These are phyloP conservation scores for Megaustenia siamemsis DNA, from an alignment of 2,888 invertebrate genomes.

Conservation along the genomic window DNA sequence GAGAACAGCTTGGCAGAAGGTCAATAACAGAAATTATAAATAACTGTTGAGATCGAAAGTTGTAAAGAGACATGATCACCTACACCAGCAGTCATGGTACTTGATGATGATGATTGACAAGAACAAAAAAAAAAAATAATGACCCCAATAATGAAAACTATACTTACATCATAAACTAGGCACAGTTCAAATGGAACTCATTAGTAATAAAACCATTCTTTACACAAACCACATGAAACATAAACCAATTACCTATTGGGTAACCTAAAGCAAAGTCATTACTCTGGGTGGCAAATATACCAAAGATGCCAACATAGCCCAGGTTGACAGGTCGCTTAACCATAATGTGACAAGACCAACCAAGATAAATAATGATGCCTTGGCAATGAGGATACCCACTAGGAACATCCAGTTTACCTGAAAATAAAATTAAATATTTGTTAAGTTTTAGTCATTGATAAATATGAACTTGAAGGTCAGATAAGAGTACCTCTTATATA, in stretches of 20 bases:
- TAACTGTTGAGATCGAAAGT: too few relatives aligned
- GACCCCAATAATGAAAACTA: not conserved
- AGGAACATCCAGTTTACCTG: conserved; percentile 91
- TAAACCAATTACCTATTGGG: conserved; percentile 94
- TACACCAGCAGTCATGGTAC: too few relatives aligned
- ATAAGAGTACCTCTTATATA: too few relatives aligned
- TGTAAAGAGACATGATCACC: too few relatives aligned
- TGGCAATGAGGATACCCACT: conserved; percentile 90
- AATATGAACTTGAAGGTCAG: too few relatives aligned
- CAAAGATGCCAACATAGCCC: conserved; percentile 92
- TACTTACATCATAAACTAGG: not conserved
- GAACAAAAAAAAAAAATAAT: not conserved
- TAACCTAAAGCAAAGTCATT: conserved; percentile 98
- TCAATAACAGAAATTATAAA: too few relatives aligned
- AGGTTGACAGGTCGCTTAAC: conserved; percentile 88
- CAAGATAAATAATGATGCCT: conserved; percentile 87
- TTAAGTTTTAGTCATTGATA: too few relatives aligned
- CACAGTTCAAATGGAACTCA: not conserved
- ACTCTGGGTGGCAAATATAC: conserved; percentile 96
- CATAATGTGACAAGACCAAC: conserved; percentile 86
- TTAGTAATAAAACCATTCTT: not conserved
- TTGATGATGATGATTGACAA: too few relatives aligned
- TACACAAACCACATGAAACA: not conserved
- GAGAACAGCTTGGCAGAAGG: too few relatives aligned
- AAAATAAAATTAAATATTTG: too few relatives aligned